Percentiles rank a stretch among this genome's conserved stretches.
Evolutionary conservation across 2,797 vertebrate genomes (phyloP).

Genomic region (Mormyrops boulengeri): DNA sequence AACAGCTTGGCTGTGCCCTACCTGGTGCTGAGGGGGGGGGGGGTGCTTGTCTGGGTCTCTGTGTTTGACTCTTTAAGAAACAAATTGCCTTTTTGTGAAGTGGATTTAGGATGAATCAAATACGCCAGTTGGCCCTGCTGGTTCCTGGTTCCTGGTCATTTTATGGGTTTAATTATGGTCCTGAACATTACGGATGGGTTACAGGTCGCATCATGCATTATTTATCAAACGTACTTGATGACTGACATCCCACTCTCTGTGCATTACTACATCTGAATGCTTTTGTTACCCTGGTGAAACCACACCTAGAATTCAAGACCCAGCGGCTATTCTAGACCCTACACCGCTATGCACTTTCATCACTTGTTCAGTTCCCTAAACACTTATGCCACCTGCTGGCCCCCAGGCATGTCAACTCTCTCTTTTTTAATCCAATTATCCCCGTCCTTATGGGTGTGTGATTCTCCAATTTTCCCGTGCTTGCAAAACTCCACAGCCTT

Average conservation of each 20-base stretch:
- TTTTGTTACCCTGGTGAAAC: neutral
- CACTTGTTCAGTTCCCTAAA: neutral
- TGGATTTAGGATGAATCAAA: conserved; percentile 65
- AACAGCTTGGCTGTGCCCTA: conserved; percentile 47
- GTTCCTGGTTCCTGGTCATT: conserved; percentile 49
- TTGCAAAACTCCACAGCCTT: neutral
- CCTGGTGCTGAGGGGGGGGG: neutral
- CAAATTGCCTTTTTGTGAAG: conserved; percentile 67
- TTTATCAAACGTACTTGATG: neutral
- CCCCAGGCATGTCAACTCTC: neutral
- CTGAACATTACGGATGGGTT: neutral
- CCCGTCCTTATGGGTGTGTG: neutral
- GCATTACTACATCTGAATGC: neutral
- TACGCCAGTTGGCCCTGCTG: conserved; percentile 55
- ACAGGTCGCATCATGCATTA: conserved; percentile 8
- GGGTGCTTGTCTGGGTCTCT: conserved; percentile 23
- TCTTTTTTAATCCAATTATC: neutral
- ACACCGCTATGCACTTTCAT: neutral
- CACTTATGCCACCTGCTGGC: conserved; percentile 3
- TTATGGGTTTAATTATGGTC: conserved; percentile 1
- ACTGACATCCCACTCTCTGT: neutral
- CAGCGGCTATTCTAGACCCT: neutral
- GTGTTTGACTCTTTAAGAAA: conserved; percentile 60
- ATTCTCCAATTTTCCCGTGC: neutral
- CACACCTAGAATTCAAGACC: conserved; percentile 3